Conservation (phyloP, 1,140 invertebrate genomes). For the Calycopis cecrops region DNA sequence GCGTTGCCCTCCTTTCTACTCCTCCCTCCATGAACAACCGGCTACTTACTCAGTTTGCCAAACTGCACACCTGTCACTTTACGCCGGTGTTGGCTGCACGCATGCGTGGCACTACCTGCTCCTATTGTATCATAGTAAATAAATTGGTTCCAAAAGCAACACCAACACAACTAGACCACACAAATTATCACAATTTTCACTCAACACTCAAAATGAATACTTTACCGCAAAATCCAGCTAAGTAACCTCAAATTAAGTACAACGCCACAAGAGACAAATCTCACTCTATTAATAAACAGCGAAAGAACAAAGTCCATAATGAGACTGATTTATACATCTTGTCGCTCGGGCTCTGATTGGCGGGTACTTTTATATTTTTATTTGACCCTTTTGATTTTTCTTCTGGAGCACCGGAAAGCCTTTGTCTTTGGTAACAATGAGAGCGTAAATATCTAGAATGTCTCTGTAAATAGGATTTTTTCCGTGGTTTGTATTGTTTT, state of each 20-base stretch:
- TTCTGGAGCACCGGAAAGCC: constrained; percentile 10
- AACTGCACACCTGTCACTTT: no score
- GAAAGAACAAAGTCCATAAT: constrained; percentile 2
- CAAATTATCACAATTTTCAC: no score
- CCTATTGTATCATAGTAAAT: no score
- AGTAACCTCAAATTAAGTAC: not conserved
- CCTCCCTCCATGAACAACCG: no score
- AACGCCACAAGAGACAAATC: constrained; percentile 1
- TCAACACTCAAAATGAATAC: no score
- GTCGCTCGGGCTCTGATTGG: not conserved
- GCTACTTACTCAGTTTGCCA: no score
- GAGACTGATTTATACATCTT: constrained; percentile 9
- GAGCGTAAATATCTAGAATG: not conserved
- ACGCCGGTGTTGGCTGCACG: no score
- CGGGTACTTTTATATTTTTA: not conserved
- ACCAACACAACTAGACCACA: no score
- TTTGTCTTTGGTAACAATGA: constrained; percentile 7
- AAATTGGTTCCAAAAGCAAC: no score
- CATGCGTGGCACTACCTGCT: no score
- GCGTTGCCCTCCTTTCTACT: no score
- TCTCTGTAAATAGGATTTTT: not conserved
- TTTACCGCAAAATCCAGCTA: not conserved
- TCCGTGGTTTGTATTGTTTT: not conserved
- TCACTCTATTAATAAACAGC: constrained; percentile 2
- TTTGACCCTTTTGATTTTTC: constrained; percentile 11